Percentiles rank a stretch among this genome's conserved stretches.
Evolutionary conservation across 2,888 invertebrate genomes (phyloP).

Genomic region (Eristalinus sepulchralis): DNA sequence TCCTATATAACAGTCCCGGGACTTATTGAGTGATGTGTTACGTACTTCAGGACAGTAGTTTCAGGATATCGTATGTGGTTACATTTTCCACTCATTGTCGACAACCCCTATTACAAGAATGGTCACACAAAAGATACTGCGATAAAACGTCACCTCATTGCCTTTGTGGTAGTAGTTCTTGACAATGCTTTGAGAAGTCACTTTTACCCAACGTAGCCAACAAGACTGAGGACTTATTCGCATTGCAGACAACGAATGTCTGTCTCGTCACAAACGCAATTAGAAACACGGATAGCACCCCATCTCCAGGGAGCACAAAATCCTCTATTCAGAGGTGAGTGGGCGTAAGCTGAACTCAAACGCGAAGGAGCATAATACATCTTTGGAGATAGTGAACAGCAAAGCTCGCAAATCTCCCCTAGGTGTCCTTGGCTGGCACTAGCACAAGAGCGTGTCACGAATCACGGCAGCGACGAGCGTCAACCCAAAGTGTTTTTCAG

Average conservation of each 20-base stretch:
- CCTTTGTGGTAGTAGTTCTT: too few species aligned
- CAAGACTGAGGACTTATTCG: too few species aligned
- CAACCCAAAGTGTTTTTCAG: constrained; percentile 5
- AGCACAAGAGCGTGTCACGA: not conserved
- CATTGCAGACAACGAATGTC: not conserved
- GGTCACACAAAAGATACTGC: too few species aligned
- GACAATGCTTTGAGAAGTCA: too few species aligned
- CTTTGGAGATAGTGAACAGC: not conserved
- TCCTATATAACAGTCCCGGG: too few species aligned
- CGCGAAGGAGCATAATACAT: not conserved
- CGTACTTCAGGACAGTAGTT: too few species aligned
- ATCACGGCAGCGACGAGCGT: not conserved
- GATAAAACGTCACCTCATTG: too few species aligned
- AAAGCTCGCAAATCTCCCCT: not conserved
- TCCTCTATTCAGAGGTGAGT: not conserved
- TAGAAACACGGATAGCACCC: not conserved
- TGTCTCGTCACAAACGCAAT: not conserved
- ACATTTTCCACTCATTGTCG: too few species aligned
- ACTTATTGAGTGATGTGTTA: too few species aligned
- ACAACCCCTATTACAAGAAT: too few species aligned
- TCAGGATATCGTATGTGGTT: too few species aligned
- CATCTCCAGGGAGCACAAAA: not conserved
- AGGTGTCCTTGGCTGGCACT: not conserved
- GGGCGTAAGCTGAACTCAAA: not conserved
- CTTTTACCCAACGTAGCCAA: too few species aligned